Percentiles rank a stretch among this genome's conserved stretches.
phyloP scores from a whole-genome alignment of 1,140 invertebrate species.

The Scaptomyza montana region DNA sequence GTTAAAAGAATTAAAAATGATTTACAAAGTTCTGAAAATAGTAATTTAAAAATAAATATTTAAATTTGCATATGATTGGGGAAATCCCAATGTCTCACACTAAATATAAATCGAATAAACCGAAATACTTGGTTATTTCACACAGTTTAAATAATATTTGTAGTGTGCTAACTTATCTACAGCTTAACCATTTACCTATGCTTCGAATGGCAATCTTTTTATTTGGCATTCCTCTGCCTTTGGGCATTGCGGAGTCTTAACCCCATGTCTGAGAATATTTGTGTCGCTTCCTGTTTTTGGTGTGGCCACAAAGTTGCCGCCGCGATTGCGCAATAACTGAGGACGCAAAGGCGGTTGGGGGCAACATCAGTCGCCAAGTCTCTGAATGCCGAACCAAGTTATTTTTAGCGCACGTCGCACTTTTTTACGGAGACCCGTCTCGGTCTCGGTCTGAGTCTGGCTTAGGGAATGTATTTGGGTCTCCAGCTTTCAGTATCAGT shows the following conservation, averaged over 20 bases:
- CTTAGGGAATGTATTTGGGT: constrained; percentile 1
- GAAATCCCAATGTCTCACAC: too few relatives aligned
- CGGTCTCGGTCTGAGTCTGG: constrained; percentile 9
- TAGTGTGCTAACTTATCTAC: constrained; percentile 9
- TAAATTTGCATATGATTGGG: too few relatives aligned
- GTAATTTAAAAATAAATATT: too few relatives aligned
- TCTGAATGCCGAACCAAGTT: constrained; percentile 44
- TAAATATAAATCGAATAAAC: too few relatives aligned
- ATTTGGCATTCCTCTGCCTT: constrained; percentile 7
- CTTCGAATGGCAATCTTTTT: constrained; percentile 5
- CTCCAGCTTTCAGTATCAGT: not conserved
- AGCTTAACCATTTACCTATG: constrained; percentile 17
- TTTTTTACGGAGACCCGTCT: constrained; percentile 16
- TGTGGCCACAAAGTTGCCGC: constrained; percentile 53
- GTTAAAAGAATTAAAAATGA: too few relatives aligned
- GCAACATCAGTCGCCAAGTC: constrained; percentile 8
- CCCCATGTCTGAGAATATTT: not conserved
- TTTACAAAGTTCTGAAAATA: too few relatives aligned
- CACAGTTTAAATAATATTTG: not conserved
- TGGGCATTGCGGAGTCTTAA: not conserved
- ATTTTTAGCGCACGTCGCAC: constrained; percentile 59
- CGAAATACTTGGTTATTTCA: too few relatives aligned
- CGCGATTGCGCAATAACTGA: constrained; percentile 71
- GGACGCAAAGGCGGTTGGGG: constrained; percentile 9
- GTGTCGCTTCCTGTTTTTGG: constrained; percentile 40